Percentiles rank a stretch among this genome's conserved stretches.
phyloP scores from a whole-genome alignment of 2,113 vertebrate genomes.

The Anas platyrhynchos region DNA sequence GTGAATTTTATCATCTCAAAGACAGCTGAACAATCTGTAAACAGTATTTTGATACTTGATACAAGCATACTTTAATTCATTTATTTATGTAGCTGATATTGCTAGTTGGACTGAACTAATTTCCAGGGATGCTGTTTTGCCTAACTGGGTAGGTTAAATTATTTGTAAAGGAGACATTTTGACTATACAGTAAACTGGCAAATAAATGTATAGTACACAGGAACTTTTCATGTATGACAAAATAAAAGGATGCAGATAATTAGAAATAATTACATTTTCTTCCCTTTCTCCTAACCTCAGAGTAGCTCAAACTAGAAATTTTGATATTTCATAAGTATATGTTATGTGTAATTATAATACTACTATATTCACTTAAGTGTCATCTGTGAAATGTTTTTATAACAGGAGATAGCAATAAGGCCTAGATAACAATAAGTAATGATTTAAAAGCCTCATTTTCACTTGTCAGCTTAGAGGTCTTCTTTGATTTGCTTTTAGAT shows the following conservation, averaged over 20 bases:
- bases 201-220: background rate
- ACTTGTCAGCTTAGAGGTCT: background rate
- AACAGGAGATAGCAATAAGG: background rate
- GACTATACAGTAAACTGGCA: background rate
- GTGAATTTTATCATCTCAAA: background rate
- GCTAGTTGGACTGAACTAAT: background rate
- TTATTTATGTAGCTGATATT: background rate
- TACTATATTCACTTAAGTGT: background rate
- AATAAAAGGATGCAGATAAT: background rate
- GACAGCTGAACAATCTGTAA: background rate
- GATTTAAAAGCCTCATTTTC: background rate
- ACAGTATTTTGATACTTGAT: background rate
- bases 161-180: background rate
- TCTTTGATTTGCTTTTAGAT: background rate
- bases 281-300: background rate
- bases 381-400: background rate
- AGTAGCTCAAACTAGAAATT: background rate
- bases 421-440: background rate
- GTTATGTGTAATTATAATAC: background rate
- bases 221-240: background rate
- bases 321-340: background rate
- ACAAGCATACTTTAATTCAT: no score
- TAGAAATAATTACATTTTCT: background rate
- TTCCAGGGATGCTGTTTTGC: background rate
- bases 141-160: background rate